These are phyloP conservation scores for Spizaetus ornatus DNA, from an alignment of 2,113 vertebrate genomes.

Conservation along the genomic window DNA sequence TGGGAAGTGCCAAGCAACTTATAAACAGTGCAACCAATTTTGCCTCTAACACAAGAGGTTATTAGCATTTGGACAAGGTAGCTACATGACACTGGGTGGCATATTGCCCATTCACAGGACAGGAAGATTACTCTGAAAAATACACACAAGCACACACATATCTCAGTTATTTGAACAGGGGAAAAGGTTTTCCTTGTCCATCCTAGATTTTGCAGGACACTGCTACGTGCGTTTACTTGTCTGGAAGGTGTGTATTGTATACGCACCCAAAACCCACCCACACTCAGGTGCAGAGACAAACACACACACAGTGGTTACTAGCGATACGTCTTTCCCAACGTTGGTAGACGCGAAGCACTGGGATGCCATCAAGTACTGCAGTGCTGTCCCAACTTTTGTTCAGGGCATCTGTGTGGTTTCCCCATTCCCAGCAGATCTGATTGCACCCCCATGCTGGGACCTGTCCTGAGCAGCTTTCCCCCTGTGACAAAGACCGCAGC, in stretches of 20 bases:
- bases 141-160: background rate
- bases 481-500: rapidly evolving
- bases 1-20: background rate
- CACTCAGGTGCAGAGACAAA: background rate
- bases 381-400: background rate
- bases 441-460: rapidly evolving
- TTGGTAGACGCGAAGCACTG: background rate
- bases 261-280: background rate
- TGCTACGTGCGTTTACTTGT: background rate
- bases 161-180: background rate
- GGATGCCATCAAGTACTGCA: background rate
- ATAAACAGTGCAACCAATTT: background rate
- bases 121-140: background rate
- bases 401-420: background rate
- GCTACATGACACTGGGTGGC: background rate
- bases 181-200: background rate
- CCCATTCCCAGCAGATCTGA: background rate
- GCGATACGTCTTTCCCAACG: background rate
- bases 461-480: background rate
- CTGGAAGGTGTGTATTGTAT: background rate
- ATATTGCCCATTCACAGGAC: background rate
- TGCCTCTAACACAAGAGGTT: background rate
- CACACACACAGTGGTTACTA: background rate
- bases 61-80: background rate
- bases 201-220: background rate